These are phyloP conservation scores for Dasyornis broadbenti DNA, from an alignment of 2,113 vertebrate species.

Conservation along the genomic window DNA sequence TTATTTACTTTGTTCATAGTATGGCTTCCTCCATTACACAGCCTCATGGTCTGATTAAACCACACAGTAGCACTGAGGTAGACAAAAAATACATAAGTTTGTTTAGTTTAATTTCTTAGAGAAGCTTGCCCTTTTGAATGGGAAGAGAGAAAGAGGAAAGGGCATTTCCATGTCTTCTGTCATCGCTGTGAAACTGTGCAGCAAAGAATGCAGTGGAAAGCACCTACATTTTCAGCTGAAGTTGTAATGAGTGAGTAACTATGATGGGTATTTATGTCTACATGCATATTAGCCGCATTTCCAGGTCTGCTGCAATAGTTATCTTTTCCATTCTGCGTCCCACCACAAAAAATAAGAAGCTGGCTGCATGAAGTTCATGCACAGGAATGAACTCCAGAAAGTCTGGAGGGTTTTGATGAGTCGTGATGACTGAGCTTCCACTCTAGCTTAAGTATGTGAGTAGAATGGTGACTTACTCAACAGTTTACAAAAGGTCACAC, in stretches of 20 bases:
- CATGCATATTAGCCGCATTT: not conserved
- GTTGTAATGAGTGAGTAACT: not conserved
- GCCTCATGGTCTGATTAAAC: not conserved
- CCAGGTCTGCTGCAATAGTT: not conserved
- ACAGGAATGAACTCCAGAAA: not conserved
- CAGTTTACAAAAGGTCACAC: not conserved
- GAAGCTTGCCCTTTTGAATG: not conserved
- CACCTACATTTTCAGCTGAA: not conserved
- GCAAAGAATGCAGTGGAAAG: not conserved
- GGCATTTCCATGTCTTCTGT: not conserved
- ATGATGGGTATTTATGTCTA: not conserved
- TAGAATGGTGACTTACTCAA: not conserved
- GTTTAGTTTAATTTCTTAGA: not conserved
- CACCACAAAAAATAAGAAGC: not conserved
- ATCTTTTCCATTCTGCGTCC: not conserved
- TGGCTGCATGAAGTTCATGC: not conserved
- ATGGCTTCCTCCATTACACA: not conserved
- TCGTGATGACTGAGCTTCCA: not conserved
- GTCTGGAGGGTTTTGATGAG: not conserved
- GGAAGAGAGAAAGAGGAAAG: not conserved
- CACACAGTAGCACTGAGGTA: not conserved
- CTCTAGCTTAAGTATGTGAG: not conserved
- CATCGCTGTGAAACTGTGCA: not conserved
- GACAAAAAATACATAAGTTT: not conserved
- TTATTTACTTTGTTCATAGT: not conserved